Conservation (phyloP, 2,888 invertebrate species). For the Eupithecia vulgata region DNA sequence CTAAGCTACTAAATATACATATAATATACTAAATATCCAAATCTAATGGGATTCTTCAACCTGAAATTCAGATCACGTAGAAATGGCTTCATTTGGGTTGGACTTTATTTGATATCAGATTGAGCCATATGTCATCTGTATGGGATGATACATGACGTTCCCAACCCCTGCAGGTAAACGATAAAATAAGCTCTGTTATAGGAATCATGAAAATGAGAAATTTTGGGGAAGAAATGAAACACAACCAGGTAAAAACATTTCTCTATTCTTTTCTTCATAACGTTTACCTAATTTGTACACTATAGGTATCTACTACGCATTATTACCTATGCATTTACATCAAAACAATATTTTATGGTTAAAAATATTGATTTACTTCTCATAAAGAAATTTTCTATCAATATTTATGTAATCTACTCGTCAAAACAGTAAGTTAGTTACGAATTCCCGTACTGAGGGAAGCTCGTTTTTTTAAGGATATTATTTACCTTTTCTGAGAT, state of each 20-base stretch:
- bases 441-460: too few relatives aligned
- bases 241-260: too few relatives aligned
- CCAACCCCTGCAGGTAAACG: background rate
- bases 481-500: too few relatives aligned
- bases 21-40: background rate
- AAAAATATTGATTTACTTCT: too few relatives aligned
- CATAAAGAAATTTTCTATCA: too few relatives aligned
- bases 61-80: conserved; percentile 12
- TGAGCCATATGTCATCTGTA: background rate
- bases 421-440: too few relatives aligned
- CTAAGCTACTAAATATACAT: too few relatives aligned
- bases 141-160: background rate
- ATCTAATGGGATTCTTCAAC: conserved; percentile 7
- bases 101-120: conserved; percentile 3
- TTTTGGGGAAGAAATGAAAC: background rate
- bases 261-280: too few relatives aligned
- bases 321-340: background rate
- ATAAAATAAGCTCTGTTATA: background rate
- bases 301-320: background rate
- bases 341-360: background rate
- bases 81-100: conserved; percentile 4
- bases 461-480: too few relatives aligned
- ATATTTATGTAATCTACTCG: too few relatives aligned
- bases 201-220: background rate
- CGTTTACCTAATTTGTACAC: background rate